These are phyloP conservation scores for Hetaerina titia DNA, from an alignment of 2,888 invertebrate species.

Conservation along the genomic window DNA sequence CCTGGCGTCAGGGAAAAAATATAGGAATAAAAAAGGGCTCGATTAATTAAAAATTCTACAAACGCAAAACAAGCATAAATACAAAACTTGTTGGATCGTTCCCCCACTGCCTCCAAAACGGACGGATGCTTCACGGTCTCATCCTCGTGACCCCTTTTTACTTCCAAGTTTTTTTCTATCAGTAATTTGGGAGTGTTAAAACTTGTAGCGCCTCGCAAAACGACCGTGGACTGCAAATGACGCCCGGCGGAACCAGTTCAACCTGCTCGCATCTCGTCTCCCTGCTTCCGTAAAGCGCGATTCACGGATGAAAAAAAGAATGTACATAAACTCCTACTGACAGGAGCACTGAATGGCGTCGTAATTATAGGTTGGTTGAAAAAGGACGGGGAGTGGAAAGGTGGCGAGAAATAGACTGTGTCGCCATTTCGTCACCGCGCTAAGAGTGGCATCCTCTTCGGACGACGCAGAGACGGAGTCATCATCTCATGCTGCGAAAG, in stretches of 20 bases:
- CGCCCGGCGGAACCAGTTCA: not conserved
- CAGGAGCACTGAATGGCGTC: not conserved
- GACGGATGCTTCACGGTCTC: not conserved
- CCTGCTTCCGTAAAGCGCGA: not conserved
- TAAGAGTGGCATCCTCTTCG: not conserved
- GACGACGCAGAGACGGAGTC: not conserved
- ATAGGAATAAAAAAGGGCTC: not conserved
- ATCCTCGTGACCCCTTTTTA: slow-evolving; percentile 11
- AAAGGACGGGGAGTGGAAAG: not conserved
- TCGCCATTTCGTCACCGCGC: slow-evolving; percentile 37
- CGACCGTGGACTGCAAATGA: not conserved
- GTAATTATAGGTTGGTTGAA: not conserved
- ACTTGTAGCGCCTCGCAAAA: slow-evolving; percentile 8
- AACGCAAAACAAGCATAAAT: not conserved
- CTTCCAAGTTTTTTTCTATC: not conserved
- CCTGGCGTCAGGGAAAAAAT: not conserved
- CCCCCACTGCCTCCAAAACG: not conserved
- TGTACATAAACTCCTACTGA: not conserved
- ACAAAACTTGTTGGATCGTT: not conserved
- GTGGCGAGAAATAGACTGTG: slow-evolving; percentile 27
- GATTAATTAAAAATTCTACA: not conserved
- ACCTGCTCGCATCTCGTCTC: not conserved
- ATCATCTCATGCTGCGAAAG: not conserved
- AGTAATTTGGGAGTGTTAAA: slow-evolving; percentile 21
- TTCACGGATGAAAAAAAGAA: not conserved